Evolutionary conservation across 92 coral and sea anemone species (phyloP), one percentile per base, ranked within the genome.

Genomic region (Diadumene lineata): DNA sequence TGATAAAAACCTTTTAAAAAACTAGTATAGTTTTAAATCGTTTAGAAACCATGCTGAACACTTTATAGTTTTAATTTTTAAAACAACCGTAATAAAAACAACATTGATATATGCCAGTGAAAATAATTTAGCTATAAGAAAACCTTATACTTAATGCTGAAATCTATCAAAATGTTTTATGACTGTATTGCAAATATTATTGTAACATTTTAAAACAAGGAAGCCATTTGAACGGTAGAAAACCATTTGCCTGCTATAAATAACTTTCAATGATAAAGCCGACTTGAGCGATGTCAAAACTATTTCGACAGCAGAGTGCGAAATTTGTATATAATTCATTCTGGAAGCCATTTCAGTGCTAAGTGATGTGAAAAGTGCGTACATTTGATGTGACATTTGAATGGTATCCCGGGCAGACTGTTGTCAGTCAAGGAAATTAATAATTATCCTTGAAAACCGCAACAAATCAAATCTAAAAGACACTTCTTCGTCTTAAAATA

Each of bases 191-290:
- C n/a, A n/a, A n/a, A n/a, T n/a, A n/a, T n/a, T n/a, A n/a, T n/a
- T n/a, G n/a, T n/a, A n/a, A n/a, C n/a, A n/a, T n/a, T n/a, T n/a
- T n/a, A n/a, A n/a, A n/a, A n/a, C n/a, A n/a, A n/a, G n/a, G n/a
- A n/a, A 53, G 18, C 60, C 60, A 53, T 53, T 53, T 53, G 60
- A 53, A 53, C 25, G 68, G n/a, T 19, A 29, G 21, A 30, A 62
- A 62, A n/a, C 68, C 2, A 30, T 28, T 62, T 62, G 43, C 22
- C 1, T 60, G 26, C 17, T 11, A 23, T 9, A 56, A 9, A 17
- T 8, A 8, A n/a, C n/a, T n/a, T n/a, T n/a, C n/a, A n/a, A n/a
- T n/a, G n/a, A n/a, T n/a, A n/a, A n/a, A n/a, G n/a, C n/a, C n/a
- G n/a, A n/a, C n/a, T n/a, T n/a, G n/a, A n/a, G n/a, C n/a, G n/a